These are phyloP conservation scores for Tenodera sinensis DNA, from an alignment of 2,888 invertebrate genomes.

Conservation along the genomic window DNA sequence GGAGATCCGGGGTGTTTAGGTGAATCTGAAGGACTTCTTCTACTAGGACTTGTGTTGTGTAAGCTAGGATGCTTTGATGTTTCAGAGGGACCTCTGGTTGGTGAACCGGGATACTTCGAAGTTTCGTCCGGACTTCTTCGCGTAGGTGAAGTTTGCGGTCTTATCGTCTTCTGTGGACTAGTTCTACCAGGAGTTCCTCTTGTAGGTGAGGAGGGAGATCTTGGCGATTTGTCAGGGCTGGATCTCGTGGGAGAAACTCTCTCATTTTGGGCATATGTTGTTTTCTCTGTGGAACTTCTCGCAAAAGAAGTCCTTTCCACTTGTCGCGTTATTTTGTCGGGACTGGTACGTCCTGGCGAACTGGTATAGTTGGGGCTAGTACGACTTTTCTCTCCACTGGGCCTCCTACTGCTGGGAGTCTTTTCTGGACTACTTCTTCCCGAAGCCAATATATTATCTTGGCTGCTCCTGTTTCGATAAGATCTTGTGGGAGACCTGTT, in stretches of 20 bases:
- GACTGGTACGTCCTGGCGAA: background rate
- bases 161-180: background rate
- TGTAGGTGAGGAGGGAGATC: background rate
- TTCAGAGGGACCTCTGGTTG: background rate
- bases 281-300: conserved; percentile 20
- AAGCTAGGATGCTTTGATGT: background rate
- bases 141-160: background rate
- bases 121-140: conserved; percentile 32
- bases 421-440: conserved; percentile 25
- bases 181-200: background rate
- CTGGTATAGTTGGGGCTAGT: background rate
- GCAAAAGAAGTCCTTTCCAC: background rate
- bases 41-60: background rate
- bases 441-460: conserved; percentile 30
- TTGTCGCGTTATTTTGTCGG: conserved; percentile 12
- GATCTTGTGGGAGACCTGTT: background rate
- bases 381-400: conserved; percentile 23
- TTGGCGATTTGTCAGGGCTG: conserved; percentile 30
- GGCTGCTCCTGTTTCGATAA: conserved; percentile 27
- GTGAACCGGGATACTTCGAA: background rate
- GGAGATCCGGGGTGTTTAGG: background rate
- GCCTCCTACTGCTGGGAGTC: background rate
- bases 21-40: background rate
- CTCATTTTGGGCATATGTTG: background rate
- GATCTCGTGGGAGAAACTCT: conserved; percentile 11